phyloP scores from a whole-genome alignment of 2,888 invertebrate genomes.

The Junonia oenone region DNA sequence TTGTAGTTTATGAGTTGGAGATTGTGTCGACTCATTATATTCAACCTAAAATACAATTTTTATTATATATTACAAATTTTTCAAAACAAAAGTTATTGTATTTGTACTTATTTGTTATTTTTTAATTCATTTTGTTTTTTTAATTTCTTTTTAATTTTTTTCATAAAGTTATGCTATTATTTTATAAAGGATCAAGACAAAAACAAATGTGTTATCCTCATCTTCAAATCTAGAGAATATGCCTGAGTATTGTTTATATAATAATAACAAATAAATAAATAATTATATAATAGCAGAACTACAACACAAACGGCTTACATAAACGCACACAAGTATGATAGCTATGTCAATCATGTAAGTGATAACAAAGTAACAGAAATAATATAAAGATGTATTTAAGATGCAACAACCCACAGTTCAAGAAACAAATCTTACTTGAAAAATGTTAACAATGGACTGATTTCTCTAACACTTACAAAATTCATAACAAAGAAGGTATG shows the following conservation, averaged over 20 bases:
- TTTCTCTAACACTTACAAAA: not conserved
- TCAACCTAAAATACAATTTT: conserved; percentile 62
- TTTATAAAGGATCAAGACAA: too few relatives aligned
- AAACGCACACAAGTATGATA: not conserved
- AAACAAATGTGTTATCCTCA: too few relatives aligned
- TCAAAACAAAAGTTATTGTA: too few relatives aligned
- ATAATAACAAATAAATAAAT: not conserved
- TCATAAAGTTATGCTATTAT: too few relatives aligned
- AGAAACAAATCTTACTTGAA: not conserved
- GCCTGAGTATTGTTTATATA: too few relatives aligned
- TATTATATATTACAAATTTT: not conserved
- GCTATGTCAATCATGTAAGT: not conserved
- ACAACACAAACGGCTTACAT: not conserved
- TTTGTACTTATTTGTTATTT: too few relatives aligned
- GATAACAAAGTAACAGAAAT: not conserved
- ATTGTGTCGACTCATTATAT: conserved; percentile 65
- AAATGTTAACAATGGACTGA: not conserved
- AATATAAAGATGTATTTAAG: not conserved
- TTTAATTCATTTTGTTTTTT: too few relatives aligned
- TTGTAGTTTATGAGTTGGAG: conserved; percentile 65
- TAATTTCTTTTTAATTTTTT: too few relatives aligned
- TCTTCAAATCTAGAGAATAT: too few relatives aligned
- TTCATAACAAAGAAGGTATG: not conserved
- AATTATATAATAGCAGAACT: not conserved
- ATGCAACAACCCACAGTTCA: not conserved